Evolutionary conservation across 2,888 invertebrate genomes (phyloP), one percentile per base, ranked within the genome.

Genomic region (Trachelus iudaicus): DNA sequence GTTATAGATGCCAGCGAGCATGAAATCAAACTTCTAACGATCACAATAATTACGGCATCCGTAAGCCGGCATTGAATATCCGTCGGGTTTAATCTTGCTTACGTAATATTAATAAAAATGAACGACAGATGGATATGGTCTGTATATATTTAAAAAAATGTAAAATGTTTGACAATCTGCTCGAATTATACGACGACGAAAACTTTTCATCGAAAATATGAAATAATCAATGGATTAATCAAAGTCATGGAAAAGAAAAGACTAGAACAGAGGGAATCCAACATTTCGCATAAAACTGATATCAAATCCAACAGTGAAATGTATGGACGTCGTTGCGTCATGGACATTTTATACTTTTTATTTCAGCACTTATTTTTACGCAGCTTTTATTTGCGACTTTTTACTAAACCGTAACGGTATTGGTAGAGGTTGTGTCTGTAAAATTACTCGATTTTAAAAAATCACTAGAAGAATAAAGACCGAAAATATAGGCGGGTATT

Each of bases 1-100:
- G 85, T 88, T 88, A 87, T 87, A 87, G 84, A 86, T 85, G 86
- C 87, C 86, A 71, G 83, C 84, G 81, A 86, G 87, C 87, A 87
- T 88, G 88, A 89, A 89, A 89, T 89, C 87, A 89, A 88, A 88
- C 88, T 87, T 88, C 87, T 88, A 88, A 88, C 88, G 86, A 88
- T 87, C 85, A 83, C 79, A 83, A 84, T 81, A 85, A 86, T 86
- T 83, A 80, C 81, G 71, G 4, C 11, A 71, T 23, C 23, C 23
- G 23, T 56, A 56, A 56, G 23, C 2, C 56, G 23, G 0, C 23
- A 56, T 56, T 23, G 23, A 56, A 23, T 9, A 23, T 56, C 9
- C 23, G 23, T 56, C 56, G 9, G 23, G 23, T 9, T 56, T 56
- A 56, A 56, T 23, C 9, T 15, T 56, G 6, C 73, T 78, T 78